Evolutionary conservation across 2,888 invertebrate species (phyloP), one percentile per base, ranked within the genome.

Genomic region (Acanthopleura granulata): DNA sequence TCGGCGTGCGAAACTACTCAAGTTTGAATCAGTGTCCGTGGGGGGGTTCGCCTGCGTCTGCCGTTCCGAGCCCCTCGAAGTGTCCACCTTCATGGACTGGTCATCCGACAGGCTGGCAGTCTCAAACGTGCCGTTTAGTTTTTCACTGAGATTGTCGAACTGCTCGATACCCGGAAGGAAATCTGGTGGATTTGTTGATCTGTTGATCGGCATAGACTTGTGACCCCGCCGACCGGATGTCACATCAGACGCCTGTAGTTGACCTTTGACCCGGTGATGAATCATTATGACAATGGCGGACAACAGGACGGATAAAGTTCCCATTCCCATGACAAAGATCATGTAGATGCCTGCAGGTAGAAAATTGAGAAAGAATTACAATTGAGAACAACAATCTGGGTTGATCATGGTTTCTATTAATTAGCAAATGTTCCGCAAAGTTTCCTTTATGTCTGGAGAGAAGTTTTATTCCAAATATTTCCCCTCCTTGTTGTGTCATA

Each of bases 341-440:
- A 66, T 66, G 29, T 66, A 66, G 66, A 66, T 66, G 25, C 66
- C 66, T 66, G 29, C 66, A 27, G 66, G 66, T 22, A 66, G 1
- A 66, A 27, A 66, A 66, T 57, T 6, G 12, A 12, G 40, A 9
- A 3, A 40, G 9, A 40, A 40, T 9, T 40, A 40, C 3, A n/a
- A n/a, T n/a, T n/a, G n/a, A n/a, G n/a, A n/a, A n/a, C n/a, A n/a
- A n/a, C n/a, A n/a, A n/a, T n/a, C n/a, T n/a, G n/a, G n/a, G n/a
- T n/a, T n/a, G n/a, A n/a, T n/a, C n/a, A n/a, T n/a, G n/a, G n/a
- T n/a, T n/a, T n/a, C n/a, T n/a, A n/a, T n/a, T n/a, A n/a, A n/a
- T n/a, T n/a, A n/a, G n/a, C n/a, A n/a, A n/a, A n/a, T n/a, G n/a
- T n/a, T n/a, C n/a, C n/a, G n/a, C n/a, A n/a, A n/a, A n/a, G n/a